Percentiles rank a stretch among this genome's conserved stretches.
Conservation (phyloP, 2,888 invertebrate genomes). For the Drepana falcataria region DNA sequence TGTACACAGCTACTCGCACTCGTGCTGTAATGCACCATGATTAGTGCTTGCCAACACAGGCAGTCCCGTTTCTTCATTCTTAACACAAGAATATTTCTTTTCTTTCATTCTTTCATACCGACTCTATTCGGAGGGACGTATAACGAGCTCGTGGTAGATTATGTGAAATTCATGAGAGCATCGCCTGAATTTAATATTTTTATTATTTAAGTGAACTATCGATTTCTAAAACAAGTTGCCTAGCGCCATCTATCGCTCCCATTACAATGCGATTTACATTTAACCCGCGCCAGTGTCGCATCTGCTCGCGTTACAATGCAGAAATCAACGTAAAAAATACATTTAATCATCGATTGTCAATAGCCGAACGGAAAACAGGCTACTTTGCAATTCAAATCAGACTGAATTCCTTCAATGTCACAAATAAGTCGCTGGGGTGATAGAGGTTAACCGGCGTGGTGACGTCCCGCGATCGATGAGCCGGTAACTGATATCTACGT, state of each 20-base stretch:
- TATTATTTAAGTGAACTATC: background rate
- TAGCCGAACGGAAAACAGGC: conserved; percentile 42
- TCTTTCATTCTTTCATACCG: too few species aligned
- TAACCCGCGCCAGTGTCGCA: conserved; percentile 11
- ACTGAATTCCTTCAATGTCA: conserved; percentile 62
- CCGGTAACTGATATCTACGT: background rate
- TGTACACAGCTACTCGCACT: too few species aligned
- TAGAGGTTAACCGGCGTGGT: conserved; percentile 4
- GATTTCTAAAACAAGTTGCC: conserved; percentile 6
- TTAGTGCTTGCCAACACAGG: too few species aligned
- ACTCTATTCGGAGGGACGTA: too few species aligned
- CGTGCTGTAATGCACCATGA: too few species aligned
- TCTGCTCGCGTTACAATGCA: conserved; percentile 50
- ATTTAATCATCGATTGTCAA: conserved; percentile 63
- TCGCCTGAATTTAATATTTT: too few species aligned
- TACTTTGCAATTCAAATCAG: conserved; percentile 68
- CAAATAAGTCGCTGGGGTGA: conserved; percentile 13
- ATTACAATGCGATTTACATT: conserved; percentile 1
- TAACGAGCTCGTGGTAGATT: too few species aligned
- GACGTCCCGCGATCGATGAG: conserved; percentile 2
- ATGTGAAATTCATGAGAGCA: too few species aligned
- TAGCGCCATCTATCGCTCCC: conserved; percentile 29
- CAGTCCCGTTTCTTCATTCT: too few species aligned
- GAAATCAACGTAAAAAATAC: conserved; percentile 44
- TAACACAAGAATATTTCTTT: too few species aligned